Conservation (phyloP, 2,888 invertebrate species). For the Ornithoptera priamus region DNA sequence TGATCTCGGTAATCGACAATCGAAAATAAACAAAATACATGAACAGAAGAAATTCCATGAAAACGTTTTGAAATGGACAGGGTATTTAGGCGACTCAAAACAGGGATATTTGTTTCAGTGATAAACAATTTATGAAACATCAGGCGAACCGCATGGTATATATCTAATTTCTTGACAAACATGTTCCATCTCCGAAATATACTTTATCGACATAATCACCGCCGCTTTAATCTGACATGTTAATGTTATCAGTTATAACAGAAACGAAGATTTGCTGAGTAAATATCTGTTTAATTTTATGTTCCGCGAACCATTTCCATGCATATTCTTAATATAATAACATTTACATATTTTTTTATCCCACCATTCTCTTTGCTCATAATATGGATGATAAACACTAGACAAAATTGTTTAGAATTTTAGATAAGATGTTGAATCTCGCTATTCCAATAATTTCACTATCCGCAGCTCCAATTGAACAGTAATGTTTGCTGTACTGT, state of each 20-base stretch:
- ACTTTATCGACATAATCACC: conserved; percentile 11
- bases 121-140: conserved; percentile 33
- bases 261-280: neutral
- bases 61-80: conserved; percentile 51
- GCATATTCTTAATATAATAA: neutral
- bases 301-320: neutral
- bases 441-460: too few relatives aligned
- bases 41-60: conserved; percentile 60
- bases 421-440: too few relatives aligned
- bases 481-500: too few relatives aligned
- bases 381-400: too few relatives aligned
- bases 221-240: conserved; percentile 4
- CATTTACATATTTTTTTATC: too few relatives aligned
- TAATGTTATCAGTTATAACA: neutral
- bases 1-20: conserved; percentile 65
- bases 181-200: conserved; percentile 10
- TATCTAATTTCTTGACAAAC: conserved; percentile 18
- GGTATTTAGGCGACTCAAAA: conserved; percentile 34
- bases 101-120: conserved; percentile 27
- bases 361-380: too few relatives aligned
- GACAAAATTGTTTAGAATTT: too few relatives aligned
- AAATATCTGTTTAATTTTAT: neutral
- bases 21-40: conserved; percentile 68
- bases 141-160: conserved; percentile 21
- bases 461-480: too few relatives aligned